Evolutionary conservation across 2,888 invertebrate genomes (phyloP).

Genomic region (Dione vanillae): DNA sequence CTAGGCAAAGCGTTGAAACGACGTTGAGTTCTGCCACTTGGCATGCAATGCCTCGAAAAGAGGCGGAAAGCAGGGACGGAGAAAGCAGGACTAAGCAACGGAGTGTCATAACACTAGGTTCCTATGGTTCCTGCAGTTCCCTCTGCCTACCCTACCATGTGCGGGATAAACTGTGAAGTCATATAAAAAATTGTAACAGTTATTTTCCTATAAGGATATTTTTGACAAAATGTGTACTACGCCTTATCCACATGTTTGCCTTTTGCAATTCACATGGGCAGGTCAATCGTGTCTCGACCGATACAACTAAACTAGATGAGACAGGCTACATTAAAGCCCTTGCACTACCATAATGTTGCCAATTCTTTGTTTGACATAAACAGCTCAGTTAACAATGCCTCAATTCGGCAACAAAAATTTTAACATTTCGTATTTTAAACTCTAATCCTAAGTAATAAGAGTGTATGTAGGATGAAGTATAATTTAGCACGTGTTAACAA

Average conservation of each 20-base stretch:
- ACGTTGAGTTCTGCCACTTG: too few relatives aligned
- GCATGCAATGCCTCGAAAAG: neutral
- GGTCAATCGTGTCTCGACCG: conserved; percentile 65
- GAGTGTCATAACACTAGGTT: neutral
- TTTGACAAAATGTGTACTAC: neutral
- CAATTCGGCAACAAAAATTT: conserved; percentile 25
- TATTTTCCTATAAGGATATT: too few relatives aligned
- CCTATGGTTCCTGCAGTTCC: too few relatives aligned
- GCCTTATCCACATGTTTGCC: conserved; percentile 32
- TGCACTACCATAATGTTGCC: conserved; percentile 26
- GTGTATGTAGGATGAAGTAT: neutral
- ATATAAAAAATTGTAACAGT: too few relatives aligned
- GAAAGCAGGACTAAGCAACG: too few relatives aligned
- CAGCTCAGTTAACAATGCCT: conserved; percentile 28
- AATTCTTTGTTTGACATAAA: conserved; percentile 39
- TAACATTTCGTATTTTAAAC: conserved; percentile 14
- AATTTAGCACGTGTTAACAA: conserved; percentile 35
- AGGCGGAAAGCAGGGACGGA: too few relatives aligned
- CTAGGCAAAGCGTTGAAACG: too few relatives aligned
- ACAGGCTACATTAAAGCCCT: conserved; percentile 44
- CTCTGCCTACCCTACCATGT: too few relatives aligned
- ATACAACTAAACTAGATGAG: conserved; percentile 43
- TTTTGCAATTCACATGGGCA: conserved; percentile 66
- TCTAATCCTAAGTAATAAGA: neutral
- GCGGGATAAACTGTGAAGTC: neutral